phyloP scores from a whole-genome alignment of 2,113 vertebrate species.

The Turnix velox region DNA sequence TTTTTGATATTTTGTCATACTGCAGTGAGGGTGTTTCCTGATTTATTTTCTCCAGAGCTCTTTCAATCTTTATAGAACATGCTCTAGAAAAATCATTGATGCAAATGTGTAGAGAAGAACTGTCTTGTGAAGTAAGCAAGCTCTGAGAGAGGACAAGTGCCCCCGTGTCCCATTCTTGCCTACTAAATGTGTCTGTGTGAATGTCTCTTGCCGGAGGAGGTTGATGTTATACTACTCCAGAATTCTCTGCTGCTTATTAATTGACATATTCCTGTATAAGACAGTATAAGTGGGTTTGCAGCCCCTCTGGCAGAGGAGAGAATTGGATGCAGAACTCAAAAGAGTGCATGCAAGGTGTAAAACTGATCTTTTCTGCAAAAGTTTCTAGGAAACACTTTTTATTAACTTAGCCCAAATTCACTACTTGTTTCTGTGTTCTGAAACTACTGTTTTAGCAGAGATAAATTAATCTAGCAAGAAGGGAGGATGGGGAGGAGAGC shows the following conservation, averaged over 20 bases:
- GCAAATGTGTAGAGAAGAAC: not conserved
- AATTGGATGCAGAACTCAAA: not conserved
- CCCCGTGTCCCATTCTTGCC: not conserved
- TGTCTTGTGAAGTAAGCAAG: not conserved
- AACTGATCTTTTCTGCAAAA: not conserved
- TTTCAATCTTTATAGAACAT: not conserved
- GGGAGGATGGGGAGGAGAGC: not conserved
- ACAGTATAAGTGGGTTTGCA: not conserved
- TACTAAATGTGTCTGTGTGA: not conserved
- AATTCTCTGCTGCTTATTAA: not conserved
- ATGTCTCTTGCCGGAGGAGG: not conserved
- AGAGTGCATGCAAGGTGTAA: not conserved
- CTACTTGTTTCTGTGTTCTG: not conserved
- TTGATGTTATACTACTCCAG: not conserved
- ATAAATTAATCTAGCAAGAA: not conserved
- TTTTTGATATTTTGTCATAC: not conserved
- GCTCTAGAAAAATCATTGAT: not conserved
- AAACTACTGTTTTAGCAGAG: not conserved
- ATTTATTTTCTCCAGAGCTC: not conserved
- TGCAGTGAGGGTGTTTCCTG: not conserved
- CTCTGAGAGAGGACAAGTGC: not conserved
- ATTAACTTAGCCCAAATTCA: not conserved
- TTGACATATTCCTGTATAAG: fast-evolving
- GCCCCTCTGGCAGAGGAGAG: not conserved
- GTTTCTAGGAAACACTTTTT: not conserved